phyloP scores from a whole-genome alignment of 1,140 invertebrate species.

The Portunus trituberculatus region DNA sequence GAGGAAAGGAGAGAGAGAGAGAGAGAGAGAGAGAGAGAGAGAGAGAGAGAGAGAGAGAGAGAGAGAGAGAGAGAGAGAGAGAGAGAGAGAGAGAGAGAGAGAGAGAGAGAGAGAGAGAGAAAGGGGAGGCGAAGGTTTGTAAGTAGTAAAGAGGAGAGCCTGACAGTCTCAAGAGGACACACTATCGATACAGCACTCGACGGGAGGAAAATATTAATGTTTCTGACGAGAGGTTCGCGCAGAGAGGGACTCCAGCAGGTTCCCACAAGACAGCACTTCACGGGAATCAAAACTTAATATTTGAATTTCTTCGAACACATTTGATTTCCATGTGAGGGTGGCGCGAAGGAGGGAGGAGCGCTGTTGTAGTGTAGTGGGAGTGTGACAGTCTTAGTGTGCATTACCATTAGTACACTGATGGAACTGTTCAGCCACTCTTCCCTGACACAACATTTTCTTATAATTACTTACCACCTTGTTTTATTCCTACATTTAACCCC shows the following conservation, averaged over 20 bases:
- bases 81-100: constrained; percentile 51
- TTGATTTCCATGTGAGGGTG: background rate
- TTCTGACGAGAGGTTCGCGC: background rate
- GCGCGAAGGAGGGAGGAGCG: background rate
- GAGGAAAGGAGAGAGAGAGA: background rate
- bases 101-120: constrained; percentile 18
- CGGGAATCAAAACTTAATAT: background rate
- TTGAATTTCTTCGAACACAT: background rate
- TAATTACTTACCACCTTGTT: too few relatives aligned
- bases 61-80: constrained; percentile 28
- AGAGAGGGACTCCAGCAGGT: background rate
- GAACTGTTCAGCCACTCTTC: too few relatives aligned
- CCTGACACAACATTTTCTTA: too few relatives aligned
- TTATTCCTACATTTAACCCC: too few relatives aligned
- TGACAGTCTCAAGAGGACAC: background rate
- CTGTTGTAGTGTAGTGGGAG: too few relatives aligned
- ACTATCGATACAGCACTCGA: background rate
- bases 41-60: background rate
- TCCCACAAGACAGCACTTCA: background rate
- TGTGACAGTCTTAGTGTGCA: too few relatives aligned
- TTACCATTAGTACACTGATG: too few relatives aligned
- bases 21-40: background rate
- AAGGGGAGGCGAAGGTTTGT: background rate
- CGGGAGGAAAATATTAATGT: background rate
- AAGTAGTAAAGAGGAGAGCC: background rate